Evolutionary conservation across 1,140 invertebrate species (phyloP).

Genomic region (Arion vulgaris): DNA sequence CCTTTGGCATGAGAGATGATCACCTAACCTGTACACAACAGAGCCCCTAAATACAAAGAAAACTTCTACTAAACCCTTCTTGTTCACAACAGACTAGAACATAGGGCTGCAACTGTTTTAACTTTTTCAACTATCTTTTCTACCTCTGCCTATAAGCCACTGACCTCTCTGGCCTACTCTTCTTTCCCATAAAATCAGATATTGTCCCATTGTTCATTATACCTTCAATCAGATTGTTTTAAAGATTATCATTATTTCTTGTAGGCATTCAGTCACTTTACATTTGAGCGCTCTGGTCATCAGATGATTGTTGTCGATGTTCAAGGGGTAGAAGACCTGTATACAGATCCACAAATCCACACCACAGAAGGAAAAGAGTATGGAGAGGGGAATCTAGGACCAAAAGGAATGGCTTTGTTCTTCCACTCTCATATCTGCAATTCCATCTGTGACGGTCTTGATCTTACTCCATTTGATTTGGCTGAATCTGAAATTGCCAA

Average conservation of each 20-base stretch:
- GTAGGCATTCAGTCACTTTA: constrained; percentile 78
- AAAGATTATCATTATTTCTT: constrained; percentile 29
- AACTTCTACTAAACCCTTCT: too few relatives aligned
- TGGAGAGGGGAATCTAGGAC: constrained; percentile 78
- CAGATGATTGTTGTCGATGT: constrained; percentile 79
- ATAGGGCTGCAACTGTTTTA: too few relatives aligned
- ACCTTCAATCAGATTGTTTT: too few relatives aligned
- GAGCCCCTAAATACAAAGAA: too few relatives aligned
- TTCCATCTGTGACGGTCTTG: constrained; percentile 75
- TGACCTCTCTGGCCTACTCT: too few relatives aligned
- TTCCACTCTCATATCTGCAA: constrained; percentile 78
- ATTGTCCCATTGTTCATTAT: too few relatives aligned
- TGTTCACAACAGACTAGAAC: too few relatives aligned
- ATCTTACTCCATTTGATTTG: constrained; percentile 76
- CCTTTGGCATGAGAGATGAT: too few relatives aligned
- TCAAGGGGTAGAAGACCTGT: constrained; percentile 79
- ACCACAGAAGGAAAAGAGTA: constrained; percentile 75
- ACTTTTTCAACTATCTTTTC: too few relatives aligned
- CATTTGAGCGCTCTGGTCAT: constrained; percentile 78
- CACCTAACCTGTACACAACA: too few relatives aligned
- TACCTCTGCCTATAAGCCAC: too few relatives aligned
- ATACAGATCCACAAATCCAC: constrained; percentile 79
- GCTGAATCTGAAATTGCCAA: constrained; percentile 68
- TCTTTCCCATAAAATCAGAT: too few relatives aligned
- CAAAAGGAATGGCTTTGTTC: constrained; percentile 78